Evolutionary conservation across 1,140 invertebrate species (phyloP), one percentile per base, ranked within the genome.

Genomic region (Musca vetustissima): DNA sequence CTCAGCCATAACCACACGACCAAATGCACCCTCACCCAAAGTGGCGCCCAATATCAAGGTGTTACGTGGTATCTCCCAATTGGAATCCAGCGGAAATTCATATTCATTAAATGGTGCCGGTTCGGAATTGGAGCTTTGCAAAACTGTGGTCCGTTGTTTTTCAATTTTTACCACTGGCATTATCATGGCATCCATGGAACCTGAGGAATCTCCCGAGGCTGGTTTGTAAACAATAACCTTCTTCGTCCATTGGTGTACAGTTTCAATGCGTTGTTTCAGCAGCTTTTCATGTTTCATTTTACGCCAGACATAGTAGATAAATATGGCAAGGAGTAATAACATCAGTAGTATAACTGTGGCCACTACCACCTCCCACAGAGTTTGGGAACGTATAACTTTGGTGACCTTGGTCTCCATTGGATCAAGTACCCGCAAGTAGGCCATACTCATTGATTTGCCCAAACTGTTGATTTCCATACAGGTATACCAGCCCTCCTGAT

Each of bases 11-110:
- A 96, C 89, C 0, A 98, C 96, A 74, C 95, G 92, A 0, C 96
- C 97, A 81, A 98, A 99, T 8, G 96, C 96, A 8, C 97, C 96
- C 79, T 98, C 95, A 0, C 97, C 97, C 0, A 98, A 83, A 15
- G 90, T 89, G 76, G 92, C 91, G 0, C 94, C 94, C 6, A 98
- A 76, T 0, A 83, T 76, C 0, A 98, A 83, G 15, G 89, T 87
- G 25, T 92, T 90, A 66, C 96, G 83, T 0, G 92, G 87, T 65
- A 98, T 88, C 79, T 98, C 97, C 95, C 95, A 98, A 68, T 91
- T 89, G 8, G 89, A 89, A 77, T 98, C 96, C 61, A 97, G 84
- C 0, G 96, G 96, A 6, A 98, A 83, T 75, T 98, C 96, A 81
- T 98, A 98, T 79, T 98, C 96, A 0, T 93, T 95, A 71, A 88